These are phyloP conservation scores for Volucella inflata DNA, from an alignment of 2,888 invertebrate species.

Conservation along the genomic window DNA sequence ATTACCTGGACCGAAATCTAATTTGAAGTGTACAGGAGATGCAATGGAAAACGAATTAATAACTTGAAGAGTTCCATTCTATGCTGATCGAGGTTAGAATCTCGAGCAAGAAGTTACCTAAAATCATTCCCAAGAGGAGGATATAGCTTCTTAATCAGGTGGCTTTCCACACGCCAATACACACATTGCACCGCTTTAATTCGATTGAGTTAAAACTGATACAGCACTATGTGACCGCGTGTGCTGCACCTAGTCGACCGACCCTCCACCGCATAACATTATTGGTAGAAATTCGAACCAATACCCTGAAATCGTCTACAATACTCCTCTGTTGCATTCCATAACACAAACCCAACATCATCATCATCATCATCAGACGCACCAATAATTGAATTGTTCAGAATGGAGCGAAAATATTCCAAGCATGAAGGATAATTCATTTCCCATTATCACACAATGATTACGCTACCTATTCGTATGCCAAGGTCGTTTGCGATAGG, in stretches of 20 bases:
- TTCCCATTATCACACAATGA: conserved; percentile 48
- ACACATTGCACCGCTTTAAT: conserved; percentile 52
- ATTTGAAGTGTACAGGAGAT: conserved; percentile 27
- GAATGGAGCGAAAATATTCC: conserved; percentile 46
- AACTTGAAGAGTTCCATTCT: conserved; percentile 12
- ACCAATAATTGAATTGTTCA: conserved; percentile 39
- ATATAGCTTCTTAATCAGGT: conserved; percentile 39
- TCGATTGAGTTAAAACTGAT: conserved; percentile 33
- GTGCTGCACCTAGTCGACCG: conserved; percentile 20
- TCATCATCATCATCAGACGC: conserved; percentile 12
- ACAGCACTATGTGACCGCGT: background rate
- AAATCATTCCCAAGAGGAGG: conserved; percentile 41
- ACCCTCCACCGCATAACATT: conserved; percentile 39
- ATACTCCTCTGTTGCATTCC: conserved; percentile 22
- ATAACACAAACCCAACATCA: conserved; percentile 18
- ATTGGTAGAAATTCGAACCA: conserved; percentile 50
- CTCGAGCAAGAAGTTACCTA: background rate
- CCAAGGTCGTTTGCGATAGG: background rate
- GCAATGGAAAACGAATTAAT: conserved; percentile 47
- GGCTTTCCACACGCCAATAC: conserved; percentile 30
- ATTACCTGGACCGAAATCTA: conserved; percentile 49
- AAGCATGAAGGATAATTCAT: conserved; percentile 50
- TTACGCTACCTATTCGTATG: background rate
- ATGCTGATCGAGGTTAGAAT: background rate
- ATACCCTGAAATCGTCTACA: conserved; percentile 33